phyloP scores from a whole-genome alignment of 2,113 vertebrate genomes.

The Nyctibius bracteatus region DNA sequence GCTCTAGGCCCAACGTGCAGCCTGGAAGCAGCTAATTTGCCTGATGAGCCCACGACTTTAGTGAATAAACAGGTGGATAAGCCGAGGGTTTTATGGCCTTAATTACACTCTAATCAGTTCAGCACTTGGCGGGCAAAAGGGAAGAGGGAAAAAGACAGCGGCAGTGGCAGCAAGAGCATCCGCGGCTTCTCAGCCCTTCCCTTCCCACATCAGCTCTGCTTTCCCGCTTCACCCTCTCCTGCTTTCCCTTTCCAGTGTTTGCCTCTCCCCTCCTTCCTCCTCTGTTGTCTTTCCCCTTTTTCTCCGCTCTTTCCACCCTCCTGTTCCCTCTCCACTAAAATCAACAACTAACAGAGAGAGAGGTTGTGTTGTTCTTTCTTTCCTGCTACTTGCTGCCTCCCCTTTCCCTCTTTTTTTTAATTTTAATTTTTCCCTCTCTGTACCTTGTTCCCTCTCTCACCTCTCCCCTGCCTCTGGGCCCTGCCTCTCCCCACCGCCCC shows the following conservation, averaged over 20 bases:
- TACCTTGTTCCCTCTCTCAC: neutral
- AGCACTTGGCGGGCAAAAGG: slow-evolving; percentile 83
- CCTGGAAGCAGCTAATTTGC: slow-evolving; percentile 85
- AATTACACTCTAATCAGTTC: slow-evolving; percentile 99
- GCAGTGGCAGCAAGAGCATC: slow-evolving; percentile 22
- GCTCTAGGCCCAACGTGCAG: slow-evolving; percentile 83
- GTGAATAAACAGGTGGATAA: slow-evolving; percentile 99
- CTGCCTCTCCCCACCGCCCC: neutral
- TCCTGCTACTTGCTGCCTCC: neutral
- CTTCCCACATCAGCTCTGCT: neutral
- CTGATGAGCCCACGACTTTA: slow-evolving; percentile 91
- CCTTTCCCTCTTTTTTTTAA: too few relatives aligned
- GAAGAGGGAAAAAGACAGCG: slow-evolving; percentile 29
- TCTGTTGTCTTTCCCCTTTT: neutral
- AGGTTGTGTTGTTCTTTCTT: neutral
- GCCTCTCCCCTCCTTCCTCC: neutral
- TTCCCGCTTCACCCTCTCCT: neutral
- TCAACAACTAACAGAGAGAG: neutral
- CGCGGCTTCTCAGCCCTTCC: neutral
- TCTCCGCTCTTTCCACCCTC: neutral
- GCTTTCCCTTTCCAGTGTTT: neutral
- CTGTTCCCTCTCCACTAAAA: neutral
- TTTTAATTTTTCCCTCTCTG: neutral
- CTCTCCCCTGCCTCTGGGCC: neutral
- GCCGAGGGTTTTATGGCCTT: slow-evolving; percentile 96